Conservation (phyloP, 2,113 vertebrate species). For the human region DNA sequence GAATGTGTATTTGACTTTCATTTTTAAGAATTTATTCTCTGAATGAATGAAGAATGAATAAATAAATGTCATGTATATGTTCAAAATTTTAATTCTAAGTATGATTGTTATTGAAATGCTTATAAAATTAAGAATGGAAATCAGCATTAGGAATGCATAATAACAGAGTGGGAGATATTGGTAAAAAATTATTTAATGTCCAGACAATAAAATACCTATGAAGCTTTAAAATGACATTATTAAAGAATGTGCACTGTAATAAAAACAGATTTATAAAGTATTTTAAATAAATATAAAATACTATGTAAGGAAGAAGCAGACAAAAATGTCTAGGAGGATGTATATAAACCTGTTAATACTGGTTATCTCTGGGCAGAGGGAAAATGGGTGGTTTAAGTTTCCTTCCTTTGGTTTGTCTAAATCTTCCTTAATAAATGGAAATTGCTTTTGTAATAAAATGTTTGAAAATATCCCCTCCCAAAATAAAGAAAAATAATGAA, state of each 20-base stretch:
- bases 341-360: background rate
- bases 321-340: background rate
- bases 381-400: background rate
- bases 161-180: background rate
- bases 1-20: background rate
- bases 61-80: background rate
- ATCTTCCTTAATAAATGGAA: background rate
- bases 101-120: background rate
- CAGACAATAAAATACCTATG: background rate
- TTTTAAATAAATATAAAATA: slow-evolving; percentile 17
- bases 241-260: background rate
- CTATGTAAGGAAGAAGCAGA: background rate
- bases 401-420: background rate
- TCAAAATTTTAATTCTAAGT: background rate
- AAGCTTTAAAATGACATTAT: background rate
- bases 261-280: background rate
- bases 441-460: background rate
- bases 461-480: background rate
- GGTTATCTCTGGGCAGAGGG: background rate
- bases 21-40: slow-evolving; percentile 6
- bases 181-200: background rate
- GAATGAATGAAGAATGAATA: background rate
- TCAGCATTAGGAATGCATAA: background rate
- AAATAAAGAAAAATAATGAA: background rate
- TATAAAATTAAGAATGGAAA: background rate